phyloP scores from a whole-genome alignment of 2,888 invertebrate genomes.

The Drosophila formosana region DNA sequence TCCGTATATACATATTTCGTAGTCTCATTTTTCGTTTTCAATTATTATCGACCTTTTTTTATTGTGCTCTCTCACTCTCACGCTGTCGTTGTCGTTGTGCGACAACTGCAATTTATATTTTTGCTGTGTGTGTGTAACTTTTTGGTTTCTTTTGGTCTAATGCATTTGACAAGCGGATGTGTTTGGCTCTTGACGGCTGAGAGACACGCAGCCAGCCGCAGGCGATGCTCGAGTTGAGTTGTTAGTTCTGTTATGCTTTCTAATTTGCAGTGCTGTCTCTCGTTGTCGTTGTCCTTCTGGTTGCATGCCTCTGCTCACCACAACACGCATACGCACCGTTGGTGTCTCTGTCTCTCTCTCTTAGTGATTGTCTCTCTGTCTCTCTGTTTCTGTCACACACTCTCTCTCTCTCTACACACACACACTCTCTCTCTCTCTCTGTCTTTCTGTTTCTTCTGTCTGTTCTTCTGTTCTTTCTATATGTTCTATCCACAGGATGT shows the following conservation, averaged over 20 bases:
- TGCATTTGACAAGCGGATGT: conserved; percentile 10
- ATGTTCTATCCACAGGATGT: conserved; percentile 82
- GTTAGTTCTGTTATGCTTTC: conserved; percentile 8
- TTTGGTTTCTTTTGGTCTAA: background rate
- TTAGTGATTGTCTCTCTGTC: background rate
- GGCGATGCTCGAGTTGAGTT: background rate
- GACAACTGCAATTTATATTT: background rate
- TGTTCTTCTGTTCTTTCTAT: conserved; percentile 72
- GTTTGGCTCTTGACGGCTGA: background rate
- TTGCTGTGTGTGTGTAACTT: background rate
- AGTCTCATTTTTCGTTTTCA: background rate
- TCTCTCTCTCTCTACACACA: conserved; percentile 15
- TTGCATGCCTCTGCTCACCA: background rate
- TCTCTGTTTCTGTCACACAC: conserved; percentile 8
- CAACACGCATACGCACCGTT: conserved; percentile 21
- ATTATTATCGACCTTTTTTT: background rate
- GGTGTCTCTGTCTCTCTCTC: conserved; percentile 14
- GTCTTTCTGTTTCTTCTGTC: conserved; percentile 47
- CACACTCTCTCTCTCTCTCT: conserved; percentile 20
- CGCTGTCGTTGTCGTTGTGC: too few species aligned
- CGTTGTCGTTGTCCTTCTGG: background rate
- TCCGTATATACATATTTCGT: background rate
- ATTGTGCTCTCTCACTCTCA: too few species aligned
- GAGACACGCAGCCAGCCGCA: background rate
- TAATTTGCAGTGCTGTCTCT: background rate